Conservation (phyloP, 2,113 vertebrate species). For the Cavia porcellus region DNA sequence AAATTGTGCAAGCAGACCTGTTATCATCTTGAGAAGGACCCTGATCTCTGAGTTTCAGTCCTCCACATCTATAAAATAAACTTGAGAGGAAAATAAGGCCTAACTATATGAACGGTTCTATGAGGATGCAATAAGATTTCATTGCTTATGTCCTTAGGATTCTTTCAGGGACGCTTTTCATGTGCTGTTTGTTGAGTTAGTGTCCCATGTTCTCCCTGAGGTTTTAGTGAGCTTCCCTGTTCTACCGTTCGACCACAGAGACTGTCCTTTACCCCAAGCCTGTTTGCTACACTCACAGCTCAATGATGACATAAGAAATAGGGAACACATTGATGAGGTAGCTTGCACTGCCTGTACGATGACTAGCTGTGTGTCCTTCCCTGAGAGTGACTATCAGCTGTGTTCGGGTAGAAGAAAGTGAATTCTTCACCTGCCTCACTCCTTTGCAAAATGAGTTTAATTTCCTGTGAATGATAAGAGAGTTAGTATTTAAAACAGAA, state of each 20-base stretch:
- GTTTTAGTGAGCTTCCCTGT: accelerated
- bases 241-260: background rate
- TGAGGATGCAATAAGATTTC: background rate
- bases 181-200: accelerated
- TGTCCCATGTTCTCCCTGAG: accelerated
- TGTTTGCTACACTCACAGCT: background rate
- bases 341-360: conserved; percentile 40
- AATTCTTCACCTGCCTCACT: background rate
- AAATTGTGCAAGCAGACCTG: background rate
- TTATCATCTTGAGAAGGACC: background rate
- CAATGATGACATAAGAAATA: background rate
- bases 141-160: accelerated
- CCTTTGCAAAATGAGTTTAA: conserved; percentile 73
- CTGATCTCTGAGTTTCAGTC: background rate
- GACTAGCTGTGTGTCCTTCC: conserved; percentile 63
- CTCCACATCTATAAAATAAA: background rate
- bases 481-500: conserved; percentile 82
- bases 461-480: conserved; percentile 82
- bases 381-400: conserved; percentile 60
- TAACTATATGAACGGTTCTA: accelerated
- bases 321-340: conserved; percentile 13
- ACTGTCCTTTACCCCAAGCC: background rate
- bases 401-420: conserved; percentile 74
- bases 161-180: accelerated
- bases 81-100: background rate